Conservation (phyloP, 92 coral and sea anemone genomes). For the Muricea muricata region DNA sequence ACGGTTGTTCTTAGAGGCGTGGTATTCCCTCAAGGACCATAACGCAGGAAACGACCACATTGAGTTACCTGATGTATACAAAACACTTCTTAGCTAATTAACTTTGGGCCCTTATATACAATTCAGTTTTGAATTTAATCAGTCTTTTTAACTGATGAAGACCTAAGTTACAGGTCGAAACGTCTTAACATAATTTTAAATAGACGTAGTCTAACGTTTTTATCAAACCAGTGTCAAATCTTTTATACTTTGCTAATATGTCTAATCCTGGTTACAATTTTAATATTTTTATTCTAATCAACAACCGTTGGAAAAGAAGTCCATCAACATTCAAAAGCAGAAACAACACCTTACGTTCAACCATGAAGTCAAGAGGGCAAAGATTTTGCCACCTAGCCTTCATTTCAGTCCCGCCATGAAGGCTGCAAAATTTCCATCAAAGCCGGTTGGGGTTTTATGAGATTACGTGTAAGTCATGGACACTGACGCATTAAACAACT, state of each 20-base stretch:
- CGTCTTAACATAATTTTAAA: not conserved
- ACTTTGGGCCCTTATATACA: no score
- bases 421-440: constrained; percentile 22
- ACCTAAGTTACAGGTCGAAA: not conserved
- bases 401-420: not conserved
- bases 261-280: constrained; percentile 4
- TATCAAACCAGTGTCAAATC: not conserved
- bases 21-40: no score
- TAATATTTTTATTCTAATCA: not conserved
- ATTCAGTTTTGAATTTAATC: not conserved
- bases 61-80: no score
- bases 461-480: constrained; percentile 29
- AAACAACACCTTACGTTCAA: not conserved
- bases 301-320: not conserved
- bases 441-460: constrained; percentile 44
- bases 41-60: no score
- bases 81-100: no score
- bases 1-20: no score
- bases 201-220: not conserved
- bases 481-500: constrained; percentile 23
- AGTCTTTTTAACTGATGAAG: constrained; percentile 1
- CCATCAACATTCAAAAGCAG: not conserved
- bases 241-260: not conserved
- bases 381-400: not conserved
- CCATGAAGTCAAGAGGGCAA: not conserved